Base-by-base conservation (phyloP, 2,113 vertebrate species). In the Typhlomys cinereus region DNA sequence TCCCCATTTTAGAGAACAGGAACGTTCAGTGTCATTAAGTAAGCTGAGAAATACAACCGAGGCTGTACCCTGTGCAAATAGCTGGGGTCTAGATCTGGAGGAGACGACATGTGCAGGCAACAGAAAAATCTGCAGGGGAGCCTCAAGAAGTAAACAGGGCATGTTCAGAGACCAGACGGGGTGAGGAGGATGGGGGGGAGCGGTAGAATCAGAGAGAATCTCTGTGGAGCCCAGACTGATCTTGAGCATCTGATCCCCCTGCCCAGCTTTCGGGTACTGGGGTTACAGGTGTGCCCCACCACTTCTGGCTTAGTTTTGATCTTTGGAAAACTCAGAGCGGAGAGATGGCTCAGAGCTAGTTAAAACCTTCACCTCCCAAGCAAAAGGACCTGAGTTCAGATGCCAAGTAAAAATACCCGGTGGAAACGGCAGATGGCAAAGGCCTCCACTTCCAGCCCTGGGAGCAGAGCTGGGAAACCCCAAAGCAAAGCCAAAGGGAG, bases 1-100 rank as follows among this genome's bases (percentile, higher is more conserved):
- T 62, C 50, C 83, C 78, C 64, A 82, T 79, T 90, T 94, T 93
- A 82, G 71, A 90, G 46, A 85, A 18, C 21, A 75, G 11, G 66
- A 92, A 87, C 67, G 62, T 87, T 94, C 69, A 95, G 61, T 48
- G 69, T 80, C 73, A 67, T 62, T 79, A 92, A 86, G 12, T 90
- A 80, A 92, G n/a, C 80, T 78, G 88, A 88, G 78, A 73, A 90
- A 41, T 83, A 48, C 85, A 67, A 75, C 76, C 39, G 39, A 83
- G 27, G 10, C n/a, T 78, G 59, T 17, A 34, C 7, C 74, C 39
- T 48, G 81, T 84, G 69, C 81, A 69, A 91, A 29, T 66, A 92
- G 15, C 50, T 44, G 29, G 82, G 73, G 2, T 75, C 46, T 39
- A 61, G 87, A 87, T 81, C 61, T 85, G 29, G 17, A 41, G 50